Percentiles rank a stretch among this genome's conserved stretches.
Conservation (phyloP, 2,113 vertebrate genomes). For the Psilopsiagon aymara region DNA sequence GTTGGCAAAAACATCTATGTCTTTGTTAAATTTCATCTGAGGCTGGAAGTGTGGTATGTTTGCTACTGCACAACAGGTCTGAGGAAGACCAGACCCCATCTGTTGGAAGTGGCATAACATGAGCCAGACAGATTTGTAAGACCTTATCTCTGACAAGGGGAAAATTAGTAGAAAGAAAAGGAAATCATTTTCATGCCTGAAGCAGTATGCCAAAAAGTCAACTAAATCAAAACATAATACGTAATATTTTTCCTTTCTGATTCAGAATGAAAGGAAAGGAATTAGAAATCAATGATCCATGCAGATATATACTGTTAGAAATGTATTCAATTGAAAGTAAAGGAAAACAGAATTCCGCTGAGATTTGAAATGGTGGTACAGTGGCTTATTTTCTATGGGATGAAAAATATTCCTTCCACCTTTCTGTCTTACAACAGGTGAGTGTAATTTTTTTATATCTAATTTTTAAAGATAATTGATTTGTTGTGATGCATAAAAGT, state of each 20-base stretch:
- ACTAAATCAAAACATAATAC: neutral
- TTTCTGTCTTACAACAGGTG: neutral
- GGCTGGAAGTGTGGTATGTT: neutral
- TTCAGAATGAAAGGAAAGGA: neutral
- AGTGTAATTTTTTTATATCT: neutral
- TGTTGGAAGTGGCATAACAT: neutral
- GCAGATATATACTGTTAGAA: constrained; percentile 18
- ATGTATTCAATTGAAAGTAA: neutral
- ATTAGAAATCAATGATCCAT: constrained; percentile 21
- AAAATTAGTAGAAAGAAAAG: neutral
- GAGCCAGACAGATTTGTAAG: neutral
- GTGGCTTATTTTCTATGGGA: neutral
- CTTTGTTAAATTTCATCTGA: neutral
- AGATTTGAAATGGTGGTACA: neutral
- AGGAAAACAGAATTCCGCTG: neutral
- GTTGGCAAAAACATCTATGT: neutral
- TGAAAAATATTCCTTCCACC: neutral
- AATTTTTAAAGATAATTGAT: neutral
- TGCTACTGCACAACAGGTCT: neutral
- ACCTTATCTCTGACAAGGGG: neutral
- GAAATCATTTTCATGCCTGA: neutral
- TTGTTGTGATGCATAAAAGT: neutral
- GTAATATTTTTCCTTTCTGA: neutral
- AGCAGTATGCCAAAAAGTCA: neutral
- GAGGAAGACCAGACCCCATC: neutral